These are phyloP conservation scores for Spea bombifrons DNA, from an alignment of 2,113 vertebrate genomes.

Conservation along the genomic window DNA sequence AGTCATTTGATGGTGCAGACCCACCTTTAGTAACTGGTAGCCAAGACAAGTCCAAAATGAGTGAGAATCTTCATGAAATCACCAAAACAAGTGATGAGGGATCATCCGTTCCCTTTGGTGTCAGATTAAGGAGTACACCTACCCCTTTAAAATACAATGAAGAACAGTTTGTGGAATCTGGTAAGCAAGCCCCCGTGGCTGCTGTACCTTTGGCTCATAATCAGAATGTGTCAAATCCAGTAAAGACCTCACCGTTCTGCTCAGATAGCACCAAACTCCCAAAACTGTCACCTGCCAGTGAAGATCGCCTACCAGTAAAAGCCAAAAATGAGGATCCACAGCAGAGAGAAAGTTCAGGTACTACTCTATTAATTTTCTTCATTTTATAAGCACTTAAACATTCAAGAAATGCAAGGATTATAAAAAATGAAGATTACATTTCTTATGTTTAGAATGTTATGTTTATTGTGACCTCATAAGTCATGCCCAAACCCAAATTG, in stretches of 20 bases:
- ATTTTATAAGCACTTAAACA: no score
- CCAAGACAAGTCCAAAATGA: constrained; percentile 10
- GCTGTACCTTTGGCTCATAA: background rate
- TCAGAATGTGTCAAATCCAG: constrained; percentile 39
- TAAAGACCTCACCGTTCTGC: constrained; percentile 3
- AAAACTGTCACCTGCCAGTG: constrained; percentile 54
- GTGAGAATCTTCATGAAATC: constrained; percentile 20
- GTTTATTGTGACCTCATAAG: no score
- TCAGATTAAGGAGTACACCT: constrained; percentile 74
- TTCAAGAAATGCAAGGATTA: no score
- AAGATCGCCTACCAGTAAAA: constrained; percentile 54
- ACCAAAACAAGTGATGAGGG: constrained; percentile 49
- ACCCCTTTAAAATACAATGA: constrained; percentile 65
- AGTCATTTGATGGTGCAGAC: constrained; percentile 52
- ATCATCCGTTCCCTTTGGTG: constrained; percentile 73
- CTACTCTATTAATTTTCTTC: background rate
- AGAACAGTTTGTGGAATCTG: constrained; percentile 54
- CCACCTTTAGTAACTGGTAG: background rate
- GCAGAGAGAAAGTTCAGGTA: constrained; percentile 61
- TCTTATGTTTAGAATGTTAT: no score
- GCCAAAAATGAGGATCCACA: constrained; percentile 51
- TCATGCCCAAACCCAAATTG: no score
- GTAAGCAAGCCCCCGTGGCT: constrained; percentile 24
- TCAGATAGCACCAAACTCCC: constrained; percentile 54
- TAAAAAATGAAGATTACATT: no score